Base-by-base conservation (phyloP, 2,113 vertebrate genomes). In the Aleadryas rufinucha region DNA sequence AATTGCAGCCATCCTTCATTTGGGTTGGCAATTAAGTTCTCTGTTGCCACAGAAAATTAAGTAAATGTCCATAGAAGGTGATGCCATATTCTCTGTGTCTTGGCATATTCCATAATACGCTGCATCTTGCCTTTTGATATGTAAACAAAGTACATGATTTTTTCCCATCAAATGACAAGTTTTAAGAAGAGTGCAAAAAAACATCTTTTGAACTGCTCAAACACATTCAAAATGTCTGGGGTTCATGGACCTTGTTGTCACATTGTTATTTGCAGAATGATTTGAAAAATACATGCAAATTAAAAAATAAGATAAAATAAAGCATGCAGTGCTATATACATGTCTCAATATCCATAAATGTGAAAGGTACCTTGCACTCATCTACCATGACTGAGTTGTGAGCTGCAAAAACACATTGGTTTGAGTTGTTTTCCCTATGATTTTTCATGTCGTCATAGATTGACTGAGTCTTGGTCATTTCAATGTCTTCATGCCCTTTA, bases 341-440 rank as follows among this genome's bases (percentile, higher is more conserved):
- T 76, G 98, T 99, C 98, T 99, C 99, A 95, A 99, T 98, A 98
- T 99, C 98, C 75, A 98, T 97, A 98, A 99, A 99, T 86, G 97
- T 98, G 98, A 99, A 98, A 97, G 98, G 98, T 99, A 99, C 99
- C 99, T 99, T 99, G 99, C 99, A 99, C 97, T 99, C 99, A 98
- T 99, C 99, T 99, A 99, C 98, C 98, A 99, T 98, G 97, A 99
- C 98, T 96, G 99, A 99, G 98, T 99, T 99, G 98, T 99, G 99
- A 98, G 99, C 98, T 28, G 98, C 98, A 98, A 99, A 98, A 98
- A 99, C 99, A 98, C 99, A 99, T 97, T 99, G 99, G 98, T 99
- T 99, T 97, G 99, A 99, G 98, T 99, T 99, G 98, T 99, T 99
- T 98, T 99, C 99, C 87, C 99, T 99, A 84, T 99, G 99, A 97